Percentiles rank a stretch among this genome's conserved stretches.
Evolutionary conservation across 2,797 vertebrate species (phyloP).

Genomic region (Enteromius treurensis): DNA sequence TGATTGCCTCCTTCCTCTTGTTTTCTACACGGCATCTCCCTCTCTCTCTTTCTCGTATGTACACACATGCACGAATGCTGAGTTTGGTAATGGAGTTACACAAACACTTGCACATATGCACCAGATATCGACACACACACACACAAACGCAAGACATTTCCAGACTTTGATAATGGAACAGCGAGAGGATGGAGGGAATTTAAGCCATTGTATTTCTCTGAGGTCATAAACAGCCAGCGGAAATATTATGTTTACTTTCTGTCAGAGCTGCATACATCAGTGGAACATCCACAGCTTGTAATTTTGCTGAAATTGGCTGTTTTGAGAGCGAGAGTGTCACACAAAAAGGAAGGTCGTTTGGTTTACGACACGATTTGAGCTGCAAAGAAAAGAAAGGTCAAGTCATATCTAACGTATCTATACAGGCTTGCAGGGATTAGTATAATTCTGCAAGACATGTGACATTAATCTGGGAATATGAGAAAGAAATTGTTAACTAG

Average conservation of each 20-base stretch:
- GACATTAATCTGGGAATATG: constrained; percentile 29
- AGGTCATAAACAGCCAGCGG: constrained; percentile 21
- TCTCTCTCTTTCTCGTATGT: constrained; percentile 17
- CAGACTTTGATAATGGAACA: constrained; percentile 38
- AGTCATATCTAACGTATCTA: constrained; percentile 28
- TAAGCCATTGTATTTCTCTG: constrained; percentile 14
- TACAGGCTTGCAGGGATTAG: constrained; percentile 29
- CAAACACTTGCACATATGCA: constrained; percentile 15
- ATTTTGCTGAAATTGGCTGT: constrained; percentile 33
- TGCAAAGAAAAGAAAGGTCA: constrained; percentile 34
- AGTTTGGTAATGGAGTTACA: constrained; percentile 41
- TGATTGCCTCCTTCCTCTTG: constrained; percentile 20
- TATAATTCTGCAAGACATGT: constrained; percentile 42
- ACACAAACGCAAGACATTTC: constrained; percentile 13
- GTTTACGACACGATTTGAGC: constrained; percentile 30
- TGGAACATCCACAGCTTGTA: constrained; percentile 12
- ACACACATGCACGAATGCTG: constrained; percentile 9
- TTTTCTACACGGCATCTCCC: constrained; percentile 13
- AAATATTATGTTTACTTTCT: constrained; percentile 37
- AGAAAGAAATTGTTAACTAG: constrained; percentile 26
- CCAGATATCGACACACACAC: constrained; percentile 3
- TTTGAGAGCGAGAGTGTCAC: neutral
- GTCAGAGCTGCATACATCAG: neutral
- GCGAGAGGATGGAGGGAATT: constrained; percentile 6
- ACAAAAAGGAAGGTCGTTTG: constrained; percentile 27